Percentiles rank a stretch among this genome's conserved stretches.
phyloP scores from a whole-genome alignment of 2,113 vertebrate species.

The Psittacula cyanocephala region DNA sequence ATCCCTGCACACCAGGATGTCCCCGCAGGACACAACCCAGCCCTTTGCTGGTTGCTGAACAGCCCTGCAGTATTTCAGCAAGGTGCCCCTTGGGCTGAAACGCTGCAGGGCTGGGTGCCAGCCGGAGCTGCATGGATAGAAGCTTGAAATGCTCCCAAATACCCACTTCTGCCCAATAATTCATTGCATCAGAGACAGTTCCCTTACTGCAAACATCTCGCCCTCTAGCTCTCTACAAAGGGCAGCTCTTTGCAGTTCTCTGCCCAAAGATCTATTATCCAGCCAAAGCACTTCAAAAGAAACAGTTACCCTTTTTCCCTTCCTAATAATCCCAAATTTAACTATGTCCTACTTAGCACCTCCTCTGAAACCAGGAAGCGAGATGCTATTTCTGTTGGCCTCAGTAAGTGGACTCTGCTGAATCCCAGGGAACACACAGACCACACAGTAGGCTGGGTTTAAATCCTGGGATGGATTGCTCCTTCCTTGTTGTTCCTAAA shows the following conservation, averaged over 20 bases:
- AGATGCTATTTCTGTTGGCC: slow-evolving; percentile 44
- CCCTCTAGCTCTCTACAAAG: background rate
- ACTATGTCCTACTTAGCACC: slow-evolving; percentile 37
- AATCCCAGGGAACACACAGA: background rate
- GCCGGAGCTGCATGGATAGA: background rate
- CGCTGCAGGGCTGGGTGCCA: background rate
- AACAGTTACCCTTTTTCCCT: background rate
- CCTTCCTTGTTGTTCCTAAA: background rate
- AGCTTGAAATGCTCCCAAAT: background rate
- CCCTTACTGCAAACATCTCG: background rate
- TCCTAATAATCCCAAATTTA: slow-evolving; percentile 45
- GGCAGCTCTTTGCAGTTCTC: background rate
- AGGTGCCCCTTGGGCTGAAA: background rate
- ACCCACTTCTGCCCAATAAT: background rate
- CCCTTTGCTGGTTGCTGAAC: background rate
- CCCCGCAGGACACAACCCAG: background rate
- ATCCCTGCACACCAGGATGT: background rate
- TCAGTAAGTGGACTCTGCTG: background rate
- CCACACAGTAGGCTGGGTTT: background rate
- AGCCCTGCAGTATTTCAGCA: background rate
- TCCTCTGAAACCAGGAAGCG: background rate
- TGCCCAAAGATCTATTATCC: background rate
- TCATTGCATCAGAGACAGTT: background rate
- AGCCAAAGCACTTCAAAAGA: background rate
- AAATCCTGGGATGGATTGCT: background rate